Percentiles rank a stretch among this genome's conserved stretches.
phyloP scores from a whole-genome alignment of 1,140 invertebrate species.

The Zophobas morio region DNA sequence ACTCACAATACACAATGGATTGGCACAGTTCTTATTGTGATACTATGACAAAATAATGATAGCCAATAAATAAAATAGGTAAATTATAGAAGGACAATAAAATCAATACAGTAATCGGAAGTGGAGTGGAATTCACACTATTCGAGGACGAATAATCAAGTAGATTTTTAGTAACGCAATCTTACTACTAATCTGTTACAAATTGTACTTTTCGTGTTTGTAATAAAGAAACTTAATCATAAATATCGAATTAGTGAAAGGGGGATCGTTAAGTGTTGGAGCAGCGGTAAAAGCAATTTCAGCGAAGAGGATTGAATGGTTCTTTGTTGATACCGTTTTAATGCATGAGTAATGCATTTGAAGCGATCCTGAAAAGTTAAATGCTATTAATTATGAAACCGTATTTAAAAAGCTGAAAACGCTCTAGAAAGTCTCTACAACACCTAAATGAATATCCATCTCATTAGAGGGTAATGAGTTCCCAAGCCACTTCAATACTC shows the following conservation, averaged over 20 bases:
- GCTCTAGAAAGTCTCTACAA: constrained; percentile 47
- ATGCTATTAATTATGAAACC: constrained; percentile 52
- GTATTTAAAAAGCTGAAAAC: constrained; percentile 51
- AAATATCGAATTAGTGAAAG: constrained; percentile 12
- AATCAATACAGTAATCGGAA: constrained; percentile 27
- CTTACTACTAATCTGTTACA: constrained; percentile 22
- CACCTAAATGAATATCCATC: constrained; percentile 53
- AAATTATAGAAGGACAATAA: constrained; percentile 36
- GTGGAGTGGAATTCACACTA: not conserved
- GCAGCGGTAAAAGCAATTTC: constrained; percentile 18
- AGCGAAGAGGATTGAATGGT: constrained; percentile 22
- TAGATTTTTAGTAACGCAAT: not conserved
- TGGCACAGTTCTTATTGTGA: constrained; percentile 18
- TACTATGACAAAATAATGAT: constrained; percentile 31
- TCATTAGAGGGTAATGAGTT: constrained; percentile 55
- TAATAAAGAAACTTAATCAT: constrained; percentile 5
- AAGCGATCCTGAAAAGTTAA: constrained; percentile 29
- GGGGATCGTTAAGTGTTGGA: constrained; percentile 4
- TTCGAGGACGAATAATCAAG: not conserved
- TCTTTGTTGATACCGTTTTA: constrained; percentile 36
- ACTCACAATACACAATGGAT: constrained; percentile 40
- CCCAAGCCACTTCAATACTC: constrained; percentile 52
- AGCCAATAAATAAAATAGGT: constrained; percentile 15
- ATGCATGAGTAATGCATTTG: constrained; percentile 15
- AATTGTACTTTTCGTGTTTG: not conserved